A percentile compares a stretch with the other conserved stretches of the same genome.
Evolutionary conservation across 1,140 invertebrate species (phyloP).

Genomic region (Pseudomyrmex pallidus): DNA sequence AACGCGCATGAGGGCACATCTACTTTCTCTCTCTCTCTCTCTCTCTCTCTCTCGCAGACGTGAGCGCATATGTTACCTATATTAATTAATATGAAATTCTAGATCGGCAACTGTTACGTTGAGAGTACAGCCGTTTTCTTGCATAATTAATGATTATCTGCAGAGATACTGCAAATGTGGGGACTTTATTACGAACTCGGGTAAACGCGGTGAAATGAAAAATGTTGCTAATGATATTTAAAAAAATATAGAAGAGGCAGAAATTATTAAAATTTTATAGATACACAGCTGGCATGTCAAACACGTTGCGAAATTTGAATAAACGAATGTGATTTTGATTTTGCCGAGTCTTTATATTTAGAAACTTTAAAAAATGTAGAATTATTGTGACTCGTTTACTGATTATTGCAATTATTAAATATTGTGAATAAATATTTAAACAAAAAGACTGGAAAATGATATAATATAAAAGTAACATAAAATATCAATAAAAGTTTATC

Average conservation of each 20-base stretch:
- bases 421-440: no score
- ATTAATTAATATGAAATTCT: slow-evolving; percentile 62
- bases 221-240: slow-evolving; percentile 38
- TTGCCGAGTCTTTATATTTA: no score
- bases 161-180: slow-evolving; percentile 34
- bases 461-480: not conserved
- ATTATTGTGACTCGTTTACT: no score
- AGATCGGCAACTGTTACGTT: slow-evolving; percentile 48
- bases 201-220: slow-evolving; percentile 33
- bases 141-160: slow-evolving; percentile 54
- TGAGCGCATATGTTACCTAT: not conserved
- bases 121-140: slow-evolving; percentile 19
- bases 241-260: not conserved
- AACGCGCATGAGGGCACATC: slow-evolving; percentile 41
- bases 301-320: not conserved
- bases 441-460: no score
- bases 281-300: not conserved
- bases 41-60: slow-evolving; percentile 13
- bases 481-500: not conserved
- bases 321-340: not conserved
- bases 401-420: no score
- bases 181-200: slow-evolving; percentile 31
- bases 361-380: not conserved
- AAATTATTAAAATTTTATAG: slow-evolving; percentile 13
- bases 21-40: slow-evolving; percentile 41